Evolutionary conservation across 2,888 invertebrate species (phyloP).

Genomic region (Brenthis ino): DNA sequence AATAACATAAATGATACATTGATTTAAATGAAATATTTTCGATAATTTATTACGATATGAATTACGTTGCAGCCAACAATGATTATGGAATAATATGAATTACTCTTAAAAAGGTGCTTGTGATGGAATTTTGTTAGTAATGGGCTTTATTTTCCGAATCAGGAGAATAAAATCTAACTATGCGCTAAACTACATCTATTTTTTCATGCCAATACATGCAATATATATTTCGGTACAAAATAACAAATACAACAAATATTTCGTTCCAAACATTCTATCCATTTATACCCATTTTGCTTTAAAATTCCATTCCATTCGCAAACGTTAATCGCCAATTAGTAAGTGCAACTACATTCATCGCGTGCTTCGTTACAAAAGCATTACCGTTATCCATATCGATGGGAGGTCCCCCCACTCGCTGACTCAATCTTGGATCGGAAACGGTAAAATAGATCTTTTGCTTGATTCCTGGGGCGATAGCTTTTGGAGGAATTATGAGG

Average conservation of each 20-base stretch:
- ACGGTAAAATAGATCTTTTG: slow-evolving; percentile 97
- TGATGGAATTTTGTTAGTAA: slow-evolving; percentile 1
- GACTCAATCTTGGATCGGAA: slow-evolving; percentile 87
- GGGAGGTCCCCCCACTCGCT: slow-evolving; percentile 90
- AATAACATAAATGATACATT: background rate
- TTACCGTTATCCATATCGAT: slow-evolving; percentile 95
- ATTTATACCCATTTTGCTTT: slow-evolving; percentile 40
- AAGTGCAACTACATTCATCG: slow-evolving; percentile 75
- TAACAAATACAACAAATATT: slow-evolving; percentile 43
- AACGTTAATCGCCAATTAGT: slow-evolving; percentile 75
- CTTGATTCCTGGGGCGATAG: slow-evolving; percentile 89
- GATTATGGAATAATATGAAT: background rate
- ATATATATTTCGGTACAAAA: slow-evolving; percentile 36
- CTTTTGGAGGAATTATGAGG: slow-evolving; percentile 93
- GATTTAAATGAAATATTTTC: background rate
- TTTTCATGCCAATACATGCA: slow-evolving; percentile 40
- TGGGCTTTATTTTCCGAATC: background rate
- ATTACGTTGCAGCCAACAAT: background rate
- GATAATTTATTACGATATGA: background rate
- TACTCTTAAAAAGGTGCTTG: slow-evolving; percentile 13
- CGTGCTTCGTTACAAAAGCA: slow-evolving; percentile 78
- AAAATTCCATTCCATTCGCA: slow-evolving; percentile 59
- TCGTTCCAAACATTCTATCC: slow-evolving; percentile 50
- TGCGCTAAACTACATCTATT: slow-evolving; percentile 15
- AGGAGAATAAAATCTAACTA: slow-evolving; percentile 1